Percentiles rank a stretch among this genome's conserved stretches.
phyloP scores from a whole-genome alignment of 2,797 vertebrate species.

The Macropus fuliginosus region DNA sequence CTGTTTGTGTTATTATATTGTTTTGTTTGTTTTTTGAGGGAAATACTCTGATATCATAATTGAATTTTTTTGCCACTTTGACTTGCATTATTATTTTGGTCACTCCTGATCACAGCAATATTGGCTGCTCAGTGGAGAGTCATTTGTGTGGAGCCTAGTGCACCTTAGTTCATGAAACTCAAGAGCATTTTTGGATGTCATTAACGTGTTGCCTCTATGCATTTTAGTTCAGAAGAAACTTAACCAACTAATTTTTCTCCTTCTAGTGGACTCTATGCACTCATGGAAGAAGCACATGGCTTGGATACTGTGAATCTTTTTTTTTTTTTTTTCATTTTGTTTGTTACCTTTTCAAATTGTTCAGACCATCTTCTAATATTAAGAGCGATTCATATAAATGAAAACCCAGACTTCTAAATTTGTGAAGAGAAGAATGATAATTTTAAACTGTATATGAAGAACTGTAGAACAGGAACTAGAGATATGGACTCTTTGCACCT shows the following conservation, averaged over 20 bases:
- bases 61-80: constrained; percentile 41
- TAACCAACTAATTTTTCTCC: background rate
- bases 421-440: background rate
- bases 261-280: constrained; percentile 23
- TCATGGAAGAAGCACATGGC: constrained; percentile 42
- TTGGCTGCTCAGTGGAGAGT: constrained; percentile 26
- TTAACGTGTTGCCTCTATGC: constrained; percentile 32
- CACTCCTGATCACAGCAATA: constrained; percentile 11
- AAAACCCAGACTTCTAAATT: background rate
- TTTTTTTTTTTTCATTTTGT: background rate
- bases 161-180: constrained; percentile 51
- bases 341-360: constrained; percentile 19
- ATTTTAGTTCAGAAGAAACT: constrained; percentile 40
- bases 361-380: background rate
- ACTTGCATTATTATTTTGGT: constrained; percentile 7
- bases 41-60: constrained; percentile 31
- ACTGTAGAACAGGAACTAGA: background rate
- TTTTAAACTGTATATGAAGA: background rate
- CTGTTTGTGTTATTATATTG: constrained; percentile 52
- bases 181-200: background rate
- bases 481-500: constrained; percentile 43
- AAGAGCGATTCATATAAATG: background rate
- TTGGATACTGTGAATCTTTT: constrained; percentile 79
- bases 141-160: constrained; percentile 37
- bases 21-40: constrained; percentile 36